Evolutionary conservation across 2,113 vertebrate species (phyloP), one percentile per base, ranked within the genome.

Genomic region (Apistogramma diplotaenia): DNA sequence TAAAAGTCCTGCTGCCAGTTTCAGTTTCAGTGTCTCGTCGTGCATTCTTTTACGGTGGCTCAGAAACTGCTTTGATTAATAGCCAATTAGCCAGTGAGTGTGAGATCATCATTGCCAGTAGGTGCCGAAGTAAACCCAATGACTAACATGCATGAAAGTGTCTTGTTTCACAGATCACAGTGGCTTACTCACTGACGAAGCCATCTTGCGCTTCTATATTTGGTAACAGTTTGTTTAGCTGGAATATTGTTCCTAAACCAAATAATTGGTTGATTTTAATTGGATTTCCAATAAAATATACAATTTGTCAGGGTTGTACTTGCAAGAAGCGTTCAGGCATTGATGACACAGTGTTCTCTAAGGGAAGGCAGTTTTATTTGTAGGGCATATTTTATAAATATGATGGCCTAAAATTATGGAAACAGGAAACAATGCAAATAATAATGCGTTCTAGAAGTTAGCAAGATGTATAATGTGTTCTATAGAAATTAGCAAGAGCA

Each of bases 71-170:
- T 51, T 19, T 82, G 83, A 83, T 54, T 86, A 81, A 85, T 49
- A 49, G 31, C 78, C 49, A 56, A 74, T 73, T 83, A 83, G 58
- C 13, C 21, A 58, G 10, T 74, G 62, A 76, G 65, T 82, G 60
- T 85, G 79, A 85, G 51, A 29, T 88, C 74, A 84, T 81, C 74
- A 23, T 67, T 78, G 37, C 77, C 75, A 70, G 65, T 51, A 87
- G 70, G 71, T 86, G 73, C 72, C 62, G 58, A 80, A 78, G 19
- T 84, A 65, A 89, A 78, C 76, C 27, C 23, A 46, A 55, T 83
- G 85, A 87, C 51, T 87, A 83, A 77, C 74, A 61, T 70, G 54
- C n/a, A 65, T 31, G 57, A 40, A 76, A 51, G 23, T 76, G 57
- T 80, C 54, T 43, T 59, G 3, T 67, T 57, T 33, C 49, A 31